These are phyloP conservation scores for Trachymyrmex septentrionalis DNA, from an alignment of 1,140 invertebrate genomes.

Conservation along the genomic window DNA sequence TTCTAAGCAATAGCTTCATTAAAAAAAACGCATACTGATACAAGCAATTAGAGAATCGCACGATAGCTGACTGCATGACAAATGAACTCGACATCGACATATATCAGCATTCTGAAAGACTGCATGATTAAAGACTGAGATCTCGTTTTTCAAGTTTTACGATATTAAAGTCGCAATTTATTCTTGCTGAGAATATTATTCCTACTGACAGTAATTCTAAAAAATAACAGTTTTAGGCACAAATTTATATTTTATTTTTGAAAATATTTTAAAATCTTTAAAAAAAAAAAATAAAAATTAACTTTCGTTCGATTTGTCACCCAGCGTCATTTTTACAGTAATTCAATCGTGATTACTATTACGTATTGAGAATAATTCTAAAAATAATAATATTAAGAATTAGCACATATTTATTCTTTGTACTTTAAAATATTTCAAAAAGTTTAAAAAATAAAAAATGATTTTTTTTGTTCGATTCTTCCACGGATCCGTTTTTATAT, in stretches of 20 bases:
- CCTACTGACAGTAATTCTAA: background rate
- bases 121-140: background rate
- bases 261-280: background rate
- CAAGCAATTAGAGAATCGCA: background rate
- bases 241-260: background rate
- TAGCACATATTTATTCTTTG: background rate
- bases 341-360: too few relatives aligned
- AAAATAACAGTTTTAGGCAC: background rate
- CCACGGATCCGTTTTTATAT: too few relatives aligned
- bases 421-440: background rate
- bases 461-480: too few relatives aligned
- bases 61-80: background rate
- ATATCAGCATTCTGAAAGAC: background rate
- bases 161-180: background rate
- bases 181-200: too few relatives aligned
- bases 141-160: background rate
- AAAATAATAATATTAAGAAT: background rate
- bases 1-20: slow-evolving; percentile 9
- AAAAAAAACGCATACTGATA: background rate
- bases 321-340: too few relatives aligned
- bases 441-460: too few relatives aligned
- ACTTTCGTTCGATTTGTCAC: too few relatives aligned
- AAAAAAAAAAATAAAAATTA: too few relatives aligned
- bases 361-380: background rate
- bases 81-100: background rate